These are phyloP conservation scores for Cylindroiulus punctatus DNA, from an alignment of 2,888 invertebrate genomes.

Conservation along the genomic window DNA sequence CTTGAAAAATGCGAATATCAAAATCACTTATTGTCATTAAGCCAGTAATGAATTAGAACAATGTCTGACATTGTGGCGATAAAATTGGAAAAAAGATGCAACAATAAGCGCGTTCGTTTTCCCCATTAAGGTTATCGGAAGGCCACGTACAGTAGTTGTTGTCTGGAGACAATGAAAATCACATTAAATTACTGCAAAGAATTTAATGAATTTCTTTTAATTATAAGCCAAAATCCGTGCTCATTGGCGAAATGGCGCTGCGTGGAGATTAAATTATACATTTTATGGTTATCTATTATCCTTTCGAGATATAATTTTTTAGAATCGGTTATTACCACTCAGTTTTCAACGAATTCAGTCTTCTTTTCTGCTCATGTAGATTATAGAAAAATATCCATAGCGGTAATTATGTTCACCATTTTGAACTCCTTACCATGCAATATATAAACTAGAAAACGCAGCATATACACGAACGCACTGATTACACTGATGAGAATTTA, in stretches of 20 bases:
- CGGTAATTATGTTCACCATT: too few species aligned
- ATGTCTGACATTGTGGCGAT: conserved; percentile 21
- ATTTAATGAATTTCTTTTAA: conserved; percentile 19
- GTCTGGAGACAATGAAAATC: conserved; percentile 3
- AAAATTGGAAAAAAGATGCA: conserved; percentile 7
- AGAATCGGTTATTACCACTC: too few species aligned
- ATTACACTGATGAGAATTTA: too few species aligned
- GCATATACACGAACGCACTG: too few species aligned
- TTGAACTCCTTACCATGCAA: too few species aligned
- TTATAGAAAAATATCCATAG: too few species aligned
- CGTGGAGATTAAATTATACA: too few species aligned
- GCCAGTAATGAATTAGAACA: conserved; percentile 28
- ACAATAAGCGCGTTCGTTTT: background rate
- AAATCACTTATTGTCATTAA: conserved; percentile 38
- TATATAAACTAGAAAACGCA: too few species aligned
- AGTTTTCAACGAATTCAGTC: too few species aligned
- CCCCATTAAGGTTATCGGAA: conserved; percentile 2
- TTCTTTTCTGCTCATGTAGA: too few species aligned
- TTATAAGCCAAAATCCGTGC: background rate
- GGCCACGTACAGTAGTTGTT: conserved; percentile 11
- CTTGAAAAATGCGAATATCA: conserved; percentile 42
- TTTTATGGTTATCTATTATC: too few species aligned
- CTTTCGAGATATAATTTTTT: too few species aligned
- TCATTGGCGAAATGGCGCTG: background rate
- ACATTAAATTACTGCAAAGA: background rate